Evolutionary conservation across 2,113 vertebrate species (phyloP).

Genomic region (Gila orcuttii): DNA sequence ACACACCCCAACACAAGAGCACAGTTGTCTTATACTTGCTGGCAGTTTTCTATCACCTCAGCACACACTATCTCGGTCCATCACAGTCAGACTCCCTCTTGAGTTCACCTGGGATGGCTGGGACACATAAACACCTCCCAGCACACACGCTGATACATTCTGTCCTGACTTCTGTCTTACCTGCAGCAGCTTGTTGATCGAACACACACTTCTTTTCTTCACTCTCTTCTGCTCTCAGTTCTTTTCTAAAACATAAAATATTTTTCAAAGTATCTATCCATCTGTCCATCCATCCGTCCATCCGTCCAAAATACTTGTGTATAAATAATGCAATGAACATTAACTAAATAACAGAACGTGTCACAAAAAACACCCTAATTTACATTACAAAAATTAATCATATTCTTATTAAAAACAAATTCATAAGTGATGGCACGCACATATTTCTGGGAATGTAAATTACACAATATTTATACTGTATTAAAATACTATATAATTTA

Average conservation of each 20-base stretch:
- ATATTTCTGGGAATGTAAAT: background rate
- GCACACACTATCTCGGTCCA: background rate
- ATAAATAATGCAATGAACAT: too few species aligned
- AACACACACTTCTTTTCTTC: background rate
- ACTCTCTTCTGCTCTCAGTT: background rate
- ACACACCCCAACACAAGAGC: background rate
- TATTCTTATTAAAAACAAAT: too few species aligned
- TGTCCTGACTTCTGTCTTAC: constrained; percentile 1
- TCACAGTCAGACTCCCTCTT: background rate
- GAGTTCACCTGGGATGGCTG: constrained; percentile 3
- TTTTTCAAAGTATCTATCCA: too few species aligned
- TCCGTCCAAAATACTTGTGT: too few species aligned
- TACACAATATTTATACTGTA: too few species aligned
- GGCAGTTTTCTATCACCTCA: constrained; percentile 9
- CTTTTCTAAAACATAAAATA: background rate
- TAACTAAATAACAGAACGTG: too few species aligned
- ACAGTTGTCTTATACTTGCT: background rate
- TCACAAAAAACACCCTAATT: too few species aligned
- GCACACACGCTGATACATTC: constrained; percentile 8
- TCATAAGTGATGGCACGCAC: background rate
- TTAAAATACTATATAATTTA: too few species aligned
- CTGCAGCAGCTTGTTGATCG: background rate
- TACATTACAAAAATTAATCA: too few species aligned
- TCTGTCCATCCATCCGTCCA: too few species aligned
- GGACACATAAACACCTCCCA: constrained; percentile 13